Conservation (phyloP, 2,888 invertebrate species). For the Parnassius glacialis region DNA sequence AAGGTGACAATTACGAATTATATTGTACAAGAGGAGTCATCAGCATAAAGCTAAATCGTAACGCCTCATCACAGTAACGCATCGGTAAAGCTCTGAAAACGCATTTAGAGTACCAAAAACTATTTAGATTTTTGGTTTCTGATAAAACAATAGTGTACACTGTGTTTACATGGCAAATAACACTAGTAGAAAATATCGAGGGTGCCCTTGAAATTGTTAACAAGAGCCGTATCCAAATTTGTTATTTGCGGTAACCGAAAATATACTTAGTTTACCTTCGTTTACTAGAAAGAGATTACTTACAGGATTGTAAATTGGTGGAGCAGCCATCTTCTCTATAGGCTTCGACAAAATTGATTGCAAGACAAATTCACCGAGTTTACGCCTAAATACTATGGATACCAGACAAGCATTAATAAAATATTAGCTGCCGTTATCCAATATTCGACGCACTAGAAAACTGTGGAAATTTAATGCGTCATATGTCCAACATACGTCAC, state of each 20-base stretch:
- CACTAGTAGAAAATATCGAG: slow-evolving; percentile 14
- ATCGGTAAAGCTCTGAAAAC: slow-evolving; percentile 19
- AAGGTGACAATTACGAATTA: not conserved
- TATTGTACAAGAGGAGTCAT: slow-evolving; percentile 23
- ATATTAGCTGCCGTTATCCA: slow-evolving; percentile 35
- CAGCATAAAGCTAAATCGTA: slow-evolving; percentile 9
- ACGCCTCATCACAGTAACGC: slow-evolving; percentile 1
- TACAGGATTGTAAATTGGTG: slow-evolving; percentile 68
- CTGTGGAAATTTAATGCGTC: slow-evolving; percentile 50
- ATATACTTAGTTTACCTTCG: slow-evolving; percentile 6
- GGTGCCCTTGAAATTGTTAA: slow-evolving; percentile 59
- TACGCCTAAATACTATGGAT: slow-evolving; percentile 45
- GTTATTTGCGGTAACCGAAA: slow-evolving; percentile 26
- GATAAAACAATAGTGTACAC: slow-evolving; percentile 20
- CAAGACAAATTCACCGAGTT: slow-evolving; percentile 27
- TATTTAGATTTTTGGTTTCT: slow-evolving; percentile 20
- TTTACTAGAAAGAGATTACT: slow-evolving; percentile 35
- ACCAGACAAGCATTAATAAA: slow-evolving; percentile 51
- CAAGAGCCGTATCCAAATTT: slow-evolving; percentile 34
- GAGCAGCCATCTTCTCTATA: slow-evolving; percentile 51
- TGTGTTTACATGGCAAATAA: slow-evolving; percentile 42
- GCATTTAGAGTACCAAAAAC: slow-evolving; percentile 15
- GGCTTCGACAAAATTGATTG: slow-evolving; percentile 25
- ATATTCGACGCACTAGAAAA: slow-evolving; percentile 34
- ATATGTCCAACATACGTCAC: slow-evolving; percentile 60